These are phyloP conservation scores for Alexandromys fortis DNA, from an alignment of 2,113 vertebrate genomes.

Conservation along the genomic window DNA sequence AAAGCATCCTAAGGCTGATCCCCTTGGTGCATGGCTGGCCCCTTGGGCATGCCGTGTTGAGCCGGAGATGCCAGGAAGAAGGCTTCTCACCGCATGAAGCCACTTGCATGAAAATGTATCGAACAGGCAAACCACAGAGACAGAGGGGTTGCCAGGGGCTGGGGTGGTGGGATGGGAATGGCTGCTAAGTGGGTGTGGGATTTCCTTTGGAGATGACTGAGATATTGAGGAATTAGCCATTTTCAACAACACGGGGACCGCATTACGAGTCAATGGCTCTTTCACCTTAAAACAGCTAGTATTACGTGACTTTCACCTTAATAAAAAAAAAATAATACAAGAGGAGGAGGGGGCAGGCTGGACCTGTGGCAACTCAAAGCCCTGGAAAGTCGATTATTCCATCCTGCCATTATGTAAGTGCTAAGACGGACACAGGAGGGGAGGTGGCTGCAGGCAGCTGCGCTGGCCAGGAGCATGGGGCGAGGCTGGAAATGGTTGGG, in stretches of 20 bases:
- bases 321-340: background rate
- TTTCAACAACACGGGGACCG: rapidly evolving
- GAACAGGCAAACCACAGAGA: background rate
- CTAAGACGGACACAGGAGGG: conserved; percentile 62
- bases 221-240: background rate
- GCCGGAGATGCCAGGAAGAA: background rate
- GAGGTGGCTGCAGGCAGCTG: conserved; percentile 77
- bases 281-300: background rate
- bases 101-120: rapidly evolving
- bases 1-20: background rate
- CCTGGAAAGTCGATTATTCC: conserved; percentile 68
- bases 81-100: rapidly evolving
- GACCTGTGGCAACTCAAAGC: rapidly evolving
- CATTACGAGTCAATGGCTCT: background rate
- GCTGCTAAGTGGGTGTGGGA: background rate
- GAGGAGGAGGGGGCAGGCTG: background rate
- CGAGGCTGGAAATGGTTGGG: conserved; percentile 74
- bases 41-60: background rate
- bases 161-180: rapidly evolving
- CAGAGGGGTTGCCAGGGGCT: background rate
- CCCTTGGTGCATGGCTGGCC: rapidly evolving
- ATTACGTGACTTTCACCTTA: background rate
- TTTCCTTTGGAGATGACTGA: background rate
- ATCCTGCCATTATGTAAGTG: conserved; percentile 54
- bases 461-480: conserved; percentile 79